Conservation (phyloP, 2,797 vertebrate species). For the Tadarida brasiliensis region DNA sequence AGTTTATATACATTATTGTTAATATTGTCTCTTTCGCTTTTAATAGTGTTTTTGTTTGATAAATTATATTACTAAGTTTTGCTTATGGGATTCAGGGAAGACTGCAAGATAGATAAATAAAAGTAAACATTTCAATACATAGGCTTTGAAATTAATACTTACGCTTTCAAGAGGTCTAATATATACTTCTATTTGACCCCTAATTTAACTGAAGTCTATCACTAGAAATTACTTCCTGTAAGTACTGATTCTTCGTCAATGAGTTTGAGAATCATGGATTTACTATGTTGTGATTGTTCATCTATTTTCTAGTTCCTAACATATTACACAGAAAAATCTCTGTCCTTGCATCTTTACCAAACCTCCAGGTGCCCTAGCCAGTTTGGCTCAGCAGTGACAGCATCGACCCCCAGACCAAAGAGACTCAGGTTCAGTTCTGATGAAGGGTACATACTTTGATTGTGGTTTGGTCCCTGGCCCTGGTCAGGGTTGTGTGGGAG, state of each 20-base stretch:
- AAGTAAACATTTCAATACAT: background rate
- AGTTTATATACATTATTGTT: background rate
- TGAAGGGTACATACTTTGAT: no score
- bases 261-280: background rate
- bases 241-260: background rate
- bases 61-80: background rate
- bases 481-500: no score
- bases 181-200: background rate
- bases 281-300: background rate
- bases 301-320: background rate
- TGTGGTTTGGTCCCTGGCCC: no score
- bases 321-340: background rate
- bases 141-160: background rate
- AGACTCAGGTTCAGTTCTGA: no score
- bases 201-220: background rate
- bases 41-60: background rate
- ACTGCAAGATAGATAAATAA: background rate
- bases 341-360: background rate
- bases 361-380: background rate
- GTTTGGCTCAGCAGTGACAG: no score
- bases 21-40: background rate
- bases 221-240: background rate
- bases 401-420: no score
- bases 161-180: background rate
- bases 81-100: background rate